Conservation (phyloP, 2,113 vertebrate species). For the Poecilia latipinna region DNA sequence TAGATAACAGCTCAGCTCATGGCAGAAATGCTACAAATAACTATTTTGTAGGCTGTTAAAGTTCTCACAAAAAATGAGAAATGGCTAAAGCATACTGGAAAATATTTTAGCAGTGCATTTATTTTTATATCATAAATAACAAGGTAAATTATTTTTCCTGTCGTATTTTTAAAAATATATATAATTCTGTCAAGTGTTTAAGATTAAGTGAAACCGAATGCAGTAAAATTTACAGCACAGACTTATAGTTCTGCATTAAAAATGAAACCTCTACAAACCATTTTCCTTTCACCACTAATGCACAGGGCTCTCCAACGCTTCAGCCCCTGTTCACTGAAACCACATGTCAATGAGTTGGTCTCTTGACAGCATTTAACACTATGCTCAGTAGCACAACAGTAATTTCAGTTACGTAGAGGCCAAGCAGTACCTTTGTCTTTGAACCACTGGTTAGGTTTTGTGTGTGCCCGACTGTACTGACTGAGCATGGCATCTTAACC, state of each 20-base stretch:
- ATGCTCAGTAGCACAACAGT: neutral
- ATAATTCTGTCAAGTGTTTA: neutral
- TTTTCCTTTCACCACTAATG: neutral
- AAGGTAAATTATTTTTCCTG: neutral
- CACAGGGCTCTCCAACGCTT: neutral
- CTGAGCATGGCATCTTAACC: too few species aligned
- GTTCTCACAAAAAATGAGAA: too few species aligned
- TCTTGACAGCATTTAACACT: neutral
- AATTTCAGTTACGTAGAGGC: neutral
- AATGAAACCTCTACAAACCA: neutral
- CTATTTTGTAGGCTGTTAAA: neutral
- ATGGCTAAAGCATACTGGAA: too few species aligned
- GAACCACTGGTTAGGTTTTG: neutral
- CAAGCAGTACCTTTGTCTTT: neutral
- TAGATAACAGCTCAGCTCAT: neutral
- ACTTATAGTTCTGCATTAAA: neutral
- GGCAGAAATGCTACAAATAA: neutral
- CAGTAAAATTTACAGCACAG: neutral
- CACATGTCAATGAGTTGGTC: neutral
- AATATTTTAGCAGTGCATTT: too few species aligned
- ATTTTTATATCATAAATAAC: neutral
- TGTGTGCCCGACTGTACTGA: constrained; percentile 1
- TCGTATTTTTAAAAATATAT: neutral
- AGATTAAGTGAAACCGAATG: too few species aligned
- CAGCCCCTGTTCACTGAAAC: neutral